Percentiles rank a stretch among this genome's conserved stretches.
phyloP scores from a whole-genome alignment of 1,140 invertebrate genomes.

The Mercenaria mercenaria region DNA sequence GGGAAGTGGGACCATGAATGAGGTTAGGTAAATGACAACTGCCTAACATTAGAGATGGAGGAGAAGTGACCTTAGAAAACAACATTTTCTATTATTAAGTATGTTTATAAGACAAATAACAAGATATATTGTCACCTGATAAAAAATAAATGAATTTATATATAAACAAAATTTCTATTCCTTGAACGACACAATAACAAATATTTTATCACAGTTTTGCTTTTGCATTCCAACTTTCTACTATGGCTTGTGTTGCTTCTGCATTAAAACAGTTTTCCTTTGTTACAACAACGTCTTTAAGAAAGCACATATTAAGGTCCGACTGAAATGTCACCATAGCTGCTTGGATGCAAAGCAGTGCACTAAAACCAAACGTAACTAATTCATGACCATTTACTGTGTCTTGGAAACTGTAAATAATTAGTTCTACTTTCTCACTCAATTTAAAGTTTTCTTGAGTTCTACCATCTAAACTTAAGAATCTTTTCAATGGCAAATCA shows the following conservation, averaged over 20 bases:
- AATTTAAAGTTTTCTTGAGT: background rate
- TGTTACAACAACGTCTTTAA: background rate
- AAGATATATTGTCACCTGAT: no score
- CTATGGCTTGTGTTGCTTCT: background rate
- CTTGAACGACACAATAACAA: no score
- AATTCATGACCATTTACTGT: background rate
- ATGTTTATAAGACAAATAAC: no score
- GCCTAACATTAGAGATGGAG: no score
- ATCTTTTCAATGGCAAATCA: conserved; percentile 69
- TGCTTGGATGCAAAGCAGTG: background rate
- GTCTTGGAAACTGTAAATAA: conserved; percentile 15
- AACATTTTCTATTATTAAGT: no score
- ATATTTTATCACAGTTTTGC: no score
- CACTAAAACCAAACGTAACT: conserved; percentile 25
- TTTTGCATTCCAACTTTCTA: no score
- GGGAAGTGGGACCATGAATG: no score
- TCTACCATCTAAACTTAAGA: conserved; percentile 52
- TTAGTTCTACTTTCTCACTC: background rate
- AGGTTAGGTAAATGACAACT: no score
- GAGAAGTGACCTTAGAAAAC: no score
- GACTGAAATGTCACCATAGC: conserved; percentile 40
- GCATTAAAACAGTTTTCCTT: conserved; percentile 26
- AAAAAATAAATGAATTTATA: no score
- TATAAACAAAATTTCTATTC: no score
- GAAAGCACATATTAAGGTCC: background rate